Evolutionary conservation across 1,140 invertebrate species (phyloP).

Genomic region (fruit fly (Drosophila melanogaster)): Release_6_plus_ISO1_MT NT_033777.3:31961501-31962000

Average conservation of each 20-base stretch:
- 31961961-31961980: constrained; percentile 15
- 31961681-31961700: constrained; percentile 17
- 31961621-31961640: constrained; percentile 48
- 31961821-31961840: too few species aligned
- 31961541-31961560: too few species aligned
- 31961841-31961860: too few species aligned
- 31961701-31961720: constrained; percentile 45
- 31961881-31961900: too few species aligned
- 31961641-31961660: constrained; percentile 46
- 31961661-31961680: constrained; percentile 55
- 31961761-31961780: constrained; percentile 12
- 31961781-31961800: constrained; percentile 3
- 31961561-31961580: constrained; percentile 12
- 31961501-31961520: too few species aligned
- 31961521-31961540: too few species aligned
- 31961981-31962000: constrained; percentile 12
- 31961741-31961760: constrained; percentile 31
- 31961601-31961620: constrained; percentile 52
- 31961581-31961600: neutral
- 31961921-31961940: constrained; percentile 77
- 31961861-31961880: too few species aligned
- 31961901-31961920: constrained; percentile 36
- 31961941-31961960: constrained; percentile 78
- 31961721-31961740: constrained; percentile 37
- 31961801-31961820: too few species aligned